Percentiles rank a stretch among this genome's conserved stretches.
Conservation (phyloP, 1,140 invertebrate genomes). For the Lucilia cuprina region DNA sequence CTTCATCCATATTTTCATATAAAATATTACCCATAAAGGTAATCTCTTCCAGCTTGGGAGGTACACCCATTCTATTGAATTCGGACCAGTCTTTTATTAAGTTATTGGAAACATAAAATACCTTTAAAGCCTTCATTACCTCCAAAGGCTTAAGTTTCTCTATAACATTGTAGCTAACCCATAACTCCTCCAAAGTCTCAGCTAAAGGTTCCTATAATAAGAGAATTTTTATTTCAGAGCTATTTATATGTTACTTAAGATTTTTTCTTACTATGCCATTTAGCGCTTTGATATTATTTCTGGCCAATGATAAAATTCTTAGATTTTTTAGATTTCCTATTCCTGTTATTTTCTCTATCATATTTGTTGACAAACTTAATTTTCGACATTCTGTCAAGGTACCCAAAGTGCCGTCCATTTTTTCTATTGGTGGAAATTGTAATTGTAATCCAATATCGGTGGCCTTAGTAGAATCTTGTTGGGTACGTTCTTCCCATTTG, state of each 20-base stretch:
- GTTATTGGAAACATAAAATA: slow-evolving; percentile 90
- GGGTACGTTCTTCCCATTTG: slow-evolving; percentile 82
- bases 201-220: slow-evolving; percentile 74
- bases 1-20: slow-evolving; percentile 76
- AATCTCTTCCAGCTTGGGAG: slow-evolving; percentile 72
- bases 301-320: slow-evolving; percentile 82
- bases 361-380: slow-evolving; percentile 88
- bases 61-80: slow-evolving; percentile 73
- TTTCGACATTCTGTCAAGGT: slow-evolving; percentile 75
- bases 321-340: slow-evolving; percentile 82
- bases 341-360: slow-evolving; percentile 87
- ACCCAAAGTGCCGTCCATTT: slow-evolving; percentile 77
- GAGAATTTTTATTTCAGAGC: background rate
- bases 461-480: slow-evolving; percentile 70
- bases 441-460: slow-evolving; percentile 80
- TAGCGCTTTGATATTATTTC: slow-evolving; percentile 92
- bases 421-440: slow-evolving; percentile 83
- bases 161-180: slow-evolving; percentile 94
- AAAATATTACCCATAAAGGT: slow-evolving; percentile 86
- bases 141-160: slow-evolving; percentile 91
- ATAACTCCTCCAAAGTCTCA: slow-evolving; percentile 88
- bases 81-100: slow-evolving; percentile 88
- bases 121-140: slow-evolving; percentile 80
- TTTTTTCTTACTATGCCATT: slow-evolving; percentile 72
- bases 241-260: background rate